A percentile compares a stretch with the other conserved stretches of the same genome.
Evolutionary conservation across 2,888 invertebrate genomes (phyloP).

Genomic region (Hecatera dysodea): DNA sequence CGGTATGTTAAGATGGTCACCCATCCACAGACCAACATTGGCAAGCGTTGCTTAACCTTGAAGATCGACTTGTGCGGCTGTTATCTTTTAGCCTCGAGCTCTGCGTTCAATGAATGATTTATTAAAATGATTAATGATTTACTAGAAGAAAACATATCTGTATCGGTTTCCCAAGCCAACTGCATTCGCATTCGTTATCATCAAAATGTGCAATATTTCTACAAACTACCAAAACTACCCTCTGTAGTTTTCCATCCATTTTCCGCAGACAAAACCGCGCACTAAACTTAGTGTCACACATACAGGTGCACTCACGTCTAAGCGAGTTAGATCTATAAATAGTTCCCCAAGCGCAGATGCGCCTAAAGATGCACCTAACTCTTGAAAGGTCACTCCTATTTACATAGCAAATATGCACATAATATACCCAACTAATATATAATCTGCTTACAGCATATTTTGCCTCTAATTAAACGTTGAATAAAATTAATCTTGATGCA

Average conservation of each 20-base stretch:
- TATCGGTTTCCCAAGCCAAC: neutral
- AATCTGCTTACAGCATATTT: slow-evolving; percentile 49
- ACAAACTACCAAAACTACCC: no score
- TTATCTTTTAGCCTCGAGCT: no score
- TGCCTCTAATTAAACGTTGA: slow-evolving; percentile 59
- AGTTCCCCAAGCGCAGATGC: slow-evolving; percentile 79
- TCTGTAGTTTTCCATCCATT: slow-evolving; percentile 20
- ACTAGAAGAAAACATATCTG: no score
- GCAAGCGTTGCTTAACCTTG: no score
- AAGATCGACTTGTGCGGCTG: no score
- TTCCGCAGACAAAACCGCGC: slow-evolving; percentile 39
- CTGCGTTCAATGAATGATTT: no score
- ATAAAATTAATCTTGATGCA: slow-evolving; percentile 58
- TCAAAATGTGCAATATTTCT: no score
- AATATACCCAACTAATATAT: slow-evolving; percentile 51
- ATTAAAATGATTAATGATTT: no score
- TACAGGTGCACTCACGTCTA: slow-evolving; percentile 63
- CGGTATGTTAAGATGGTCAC: no score
- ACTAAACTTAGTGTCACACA: slow-evolving; percentile 28
- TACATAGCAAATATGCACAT: slow-evolving; percentile 64
- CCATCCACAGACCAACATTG: no score
- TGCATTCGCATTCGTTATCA: neutral
- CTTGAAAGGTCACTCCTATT: slow-evolving; percentile 74
- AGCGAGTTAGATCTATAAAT: slow-evolving; percentile 78
- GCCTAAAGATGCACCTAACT: slow-evolving; percentile 68